A percentile compares a stretch with the other conserved stretches of the same genome.
These are phyloP conservation scores for Teleiodes luculella DNA, from an alignment of 2,888 invertebrate species.

Conservation along the genomic window DNA sequence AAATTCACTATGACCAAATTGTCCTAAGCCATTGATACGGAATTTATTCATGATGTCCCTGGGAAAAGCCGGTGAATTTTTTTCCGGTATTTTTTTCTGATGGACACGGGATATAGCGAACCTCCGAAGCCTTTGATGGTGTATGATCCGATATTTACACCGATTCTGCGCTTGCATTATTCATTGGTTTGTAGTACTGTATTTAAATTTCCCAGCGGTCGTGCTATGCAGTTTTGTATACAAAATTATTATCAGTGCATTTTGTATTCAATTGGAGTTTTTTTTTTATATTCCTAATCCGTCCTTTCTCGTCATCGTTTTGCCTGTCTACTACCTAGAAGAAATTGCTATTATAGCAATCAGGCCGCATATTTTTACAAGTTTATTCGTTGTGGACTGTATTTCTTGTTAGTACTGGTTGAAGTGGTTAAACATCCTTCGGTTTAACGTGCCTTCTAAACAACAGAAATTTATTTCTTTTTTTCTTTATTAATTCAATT, in stretches of 20 bases:
- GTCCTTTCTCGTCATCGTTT: too few relatives aligned
- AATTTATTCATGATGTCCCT: constrained; percentile 50
- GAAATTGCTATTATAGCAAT: too few relatives aligned
- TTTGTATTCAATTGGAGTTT: background rate
- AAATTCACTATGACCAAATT: background rate
- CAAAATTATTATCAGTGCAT: background rate
- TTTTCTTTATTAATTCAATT: too few relatives aligned
- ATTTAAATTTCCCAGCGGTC: constrained; percentile 1
- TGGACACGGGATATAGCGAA: constrained; percentile 32
- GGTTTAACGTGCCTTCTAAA: too few relatives aligned
- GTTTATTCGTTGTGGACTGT: too few relatives aligned
- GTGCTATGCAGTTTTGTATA: background rate
- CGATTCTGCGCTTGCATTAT: constrained; percentile 30
- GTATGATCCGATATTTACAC: constrained; percentile 32
- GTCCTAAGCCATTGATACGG: constrained; percentile 35
- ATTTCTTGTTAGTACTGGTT: too few relatives aligned
- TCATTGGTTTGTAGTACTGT: constrained; percentile 26
- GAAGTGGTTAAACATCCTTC: too few relatives aligned
- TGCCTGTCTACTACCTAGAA: too few relatives aligned
- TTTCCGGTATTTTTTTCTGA: constrained; percentile 21
- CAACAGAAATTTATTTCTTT: too few relatives aligned
- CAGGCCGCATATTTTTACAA: too few relatives aligned
- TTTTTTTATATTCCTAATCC: too few relatives aligned
- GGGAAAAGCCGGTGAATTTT: constrained; percentile 32
- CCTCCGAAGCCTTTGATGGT: constrained; percentile 23